Conservation (phyloP, 2,113 vertebrate genomes). For the Scopus umbretta region DNA sequence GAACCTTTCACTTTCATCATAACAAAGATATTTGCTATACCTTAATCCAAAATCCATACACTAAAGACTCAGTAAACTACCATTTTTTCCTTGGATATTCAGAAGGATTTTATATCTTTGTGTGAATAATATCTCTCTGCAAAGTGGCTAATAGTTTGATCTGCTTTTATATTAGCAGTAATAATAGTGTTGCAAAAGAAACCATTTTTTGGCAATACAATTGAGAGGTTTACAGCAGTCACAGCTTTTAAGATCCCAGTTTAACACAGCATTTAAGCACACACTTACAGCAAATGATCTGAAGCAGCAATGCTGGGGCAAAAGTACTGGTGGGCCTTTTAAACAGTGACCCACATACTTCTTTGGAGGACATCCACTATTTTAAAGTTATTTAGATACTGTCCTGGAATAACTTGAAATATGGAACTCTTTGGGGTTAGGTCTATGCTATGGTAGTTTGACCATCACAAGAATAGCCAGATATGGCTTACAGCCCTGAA, state of each 20-base stretch:
- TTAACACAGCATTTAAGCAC: background rate
- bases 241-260: background rate
- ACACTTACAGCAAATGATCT: background rate
- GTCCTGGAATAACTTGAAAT: background rate
- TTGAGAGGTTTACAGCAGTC: constrained; percentile 15
- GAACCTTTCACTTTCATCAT: constrained; percentile 64
- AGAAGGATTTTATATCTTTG: constrained; percentile 44
- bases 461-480: background rate
- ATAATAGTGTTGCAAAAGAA: background rate
- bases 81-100: constrained; percentile 6
- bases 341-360: background rate
- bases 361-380: background rate
- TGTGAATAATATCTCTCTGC: constrained; percentile 43
- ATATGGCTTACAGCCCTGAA: background rate
- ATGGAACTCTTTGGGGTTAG: background rate
- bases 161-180: constrained; percentile 38
- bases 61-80: constrained; percentile 26
- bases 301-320: background rate
- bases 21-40: constrained; percentile 60
- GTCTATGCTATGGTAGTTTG: background rate
- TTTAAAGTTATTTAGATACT: background rate
- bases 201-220: background rate
- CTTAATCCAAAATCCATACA: constrained; percentile 68
- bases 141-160: constrained; percentile 39
- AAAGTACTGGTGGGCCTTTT: background rate